These are phyloP conservation scores for Ornithorhynchus anatinus DNA, from an alignment of 2,113 vertebrate genomes.

Conservation along the genomic window DNA sequence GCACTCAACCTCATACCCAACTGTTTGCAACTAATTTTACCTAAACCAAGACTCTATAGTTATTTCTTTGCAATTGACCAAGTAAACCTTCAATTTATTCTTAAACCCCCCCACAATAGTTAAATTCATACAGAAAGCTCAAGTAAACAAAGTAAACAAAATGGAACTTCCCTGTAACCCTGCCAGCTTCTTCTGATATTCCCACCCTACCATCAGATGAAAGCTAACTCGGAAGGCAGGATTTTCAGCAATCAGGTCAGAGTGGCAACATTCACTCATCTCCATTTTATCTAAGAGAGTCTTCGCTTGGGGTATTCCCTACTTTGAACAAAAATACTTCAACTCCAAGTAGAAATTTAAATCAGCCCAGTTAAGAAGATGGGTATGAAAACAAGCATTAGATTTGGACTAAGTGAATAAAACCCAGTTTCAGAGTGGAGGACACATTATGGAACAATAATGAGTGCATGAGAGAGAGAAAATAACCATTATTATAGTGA, in stretches of 20 bases:
- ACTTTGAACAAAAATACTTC: not conserved
- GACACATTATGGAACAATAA: accelerated
- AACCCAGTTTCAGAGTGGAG: not conserved
- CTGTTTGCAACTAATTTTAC: too few relatives aligned
- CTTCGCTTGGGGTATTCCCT: too few relatives aligned
- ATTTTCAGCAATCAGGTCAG: not conserved
- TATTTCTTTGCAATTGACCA: too few relatives aligned
- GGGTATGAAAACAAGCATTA: not conserved
- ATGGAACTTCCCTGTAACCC: not conserved
- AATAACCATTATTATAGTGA: not conserved
- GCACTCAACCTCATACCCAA: too few relatives aligned
- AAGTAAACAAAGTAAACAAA: too few relatives aligned
- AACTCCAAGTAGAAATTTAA: not conserved
- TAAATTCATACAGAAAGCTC: too few relatives aligned
- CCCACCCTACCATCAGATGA: not conserved
- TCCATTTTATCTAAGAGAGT: too few relatives aligned
- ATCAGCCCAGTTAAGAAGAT: not conserved
- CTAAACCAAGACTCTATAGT: too few relatives aligned
- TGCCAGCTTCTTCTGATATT: not conserved
- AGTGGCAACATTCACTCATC: too few relatives aligned
- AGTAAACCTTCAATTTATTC: too few relatives aligned
- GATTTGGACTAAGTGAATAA: not conserved
- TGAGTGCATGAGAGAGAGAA: not conserved
- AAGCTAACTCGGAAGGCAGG: not conserved
- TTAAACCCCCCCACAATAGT: too few relatives aligned